Conservation (phyloP, 1,140 invertebrate genomes). For the Eriocheir sinensis region DNA sequence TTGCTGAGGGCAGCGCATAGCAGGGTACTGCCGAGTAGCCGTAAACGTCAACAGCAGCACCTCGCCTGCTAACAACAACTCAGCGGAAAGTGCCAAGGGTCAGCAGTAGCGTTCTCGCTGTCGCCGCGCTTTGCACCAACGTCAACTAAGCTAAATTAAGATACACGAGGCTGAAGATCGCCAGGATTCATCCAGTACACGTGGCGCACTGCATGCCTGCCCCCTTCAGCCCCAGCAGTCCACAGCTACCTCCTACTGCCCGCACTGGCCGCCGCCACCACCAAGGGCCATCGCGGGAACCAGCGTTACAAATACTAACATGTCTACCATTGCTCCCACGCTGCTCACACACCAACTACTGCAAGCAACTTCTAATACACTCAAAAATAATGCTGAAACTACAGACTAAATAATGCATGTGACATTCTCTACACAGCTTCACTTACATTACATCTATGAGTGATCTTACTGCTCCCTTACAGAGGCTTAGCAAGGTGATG, state of each 20-base stretch:
- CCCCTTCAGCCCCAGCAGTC: background rate
- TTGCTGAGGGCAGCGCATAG: background rate
- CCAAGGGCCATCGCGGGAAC: background rate
- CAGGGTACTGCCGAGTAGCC: background rate
- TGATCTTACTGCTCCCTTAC: background rate
- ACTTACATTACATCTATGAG: background rate
- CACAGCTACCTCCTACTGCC: background rate
- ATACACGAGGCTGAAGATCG: background rate
- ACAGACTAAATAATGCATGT: background rate
- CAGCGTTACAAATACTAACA: background rate
- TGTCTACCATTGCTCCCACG: background rate
- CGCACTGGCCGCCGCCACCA: background rate
- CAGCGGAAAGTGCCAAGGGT: background rate
- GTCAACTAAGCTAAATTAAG: background rate
- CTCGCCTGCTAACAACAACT: background rate
- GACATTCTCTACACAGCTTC: background rate
- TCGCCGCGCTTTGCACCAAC: background rate
- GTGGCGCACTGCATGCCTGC: background rate
- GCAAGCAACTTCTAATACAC: conserved; percentile 36
- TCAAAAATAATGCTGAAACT: conserved; percentile 38
- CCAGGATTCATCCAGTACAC: background rate
- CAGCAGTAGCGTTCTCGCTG: background rate
- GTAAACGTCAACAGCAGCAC: background rate
- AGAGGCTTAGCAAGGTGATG: background rate
- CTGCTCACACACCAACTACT: background rate